These are phyloP conservation scores for Drosophila pachea DNA, from an alignment of 1,140 invertebrate genomes.

Conservation along the genomic window DNA sequence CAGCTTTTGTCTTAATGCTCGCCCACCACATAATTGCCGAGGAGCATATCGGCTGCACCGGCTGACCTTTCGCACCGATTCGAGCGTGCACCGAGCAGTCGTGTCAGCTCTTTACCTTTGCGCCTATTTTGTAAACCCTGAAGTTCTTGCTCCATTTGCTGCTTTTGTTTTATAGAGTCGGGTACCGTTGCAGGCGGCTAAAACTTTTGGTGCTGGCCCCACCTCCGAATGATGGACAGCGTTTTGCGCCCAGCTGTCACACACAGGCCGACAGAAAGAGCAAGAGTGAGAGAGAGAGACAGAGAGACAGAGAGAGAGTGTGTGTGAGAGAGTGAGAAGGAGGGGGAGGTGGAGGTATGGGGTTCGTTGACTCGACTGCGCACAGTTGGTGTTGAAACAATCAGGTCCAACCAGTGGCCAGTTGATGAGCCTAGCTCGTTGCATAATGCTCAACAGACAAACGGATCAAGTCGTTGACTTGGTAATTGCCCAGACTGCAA, in stretches of 20 bases:
- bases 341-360: too few relatives aligned
- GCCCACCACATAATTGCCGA: neutral
- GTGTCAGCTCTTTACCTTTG: neutral
- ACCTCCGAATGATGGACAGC: conserved; percentile 43
- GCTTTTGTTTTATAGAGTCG: conserved; percentile 54
- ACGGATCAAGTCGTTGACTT: conserved; percentile 13
- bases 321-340: too few relatives aligned
- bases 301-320: too few relatives aligned
- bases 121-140: conserved; percentile 56
- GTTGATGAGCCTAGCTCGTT: conserved; percentile 50
- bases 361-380: conserved; percentile 62
- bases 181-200: conserved; percentile 59
- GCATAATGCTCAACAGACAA: conserved; percentile 57
- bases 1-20: conserved; percentile 2
- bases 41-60: neutral
- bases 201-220: conserved; percentile 5
- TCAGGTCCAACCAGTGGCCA: conserved; percentile 61
- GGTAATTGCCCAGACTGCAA: conserved; percentile 51
- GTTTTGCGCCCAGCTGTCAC: conserved; percentile 69
- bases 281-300: too few relatives aligned
- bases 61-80: neutral
- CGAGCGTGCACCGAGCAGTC: neutral
- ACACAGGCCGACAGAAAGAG: conserved; percentile 51
- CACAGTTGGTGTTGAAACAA: conserved; percentile 66
- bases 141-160: conserved; percentile 54